phyloP scores from a whole-genome alignment of 2,113 vertebrate species.

The Petroica traversi region DNA sequence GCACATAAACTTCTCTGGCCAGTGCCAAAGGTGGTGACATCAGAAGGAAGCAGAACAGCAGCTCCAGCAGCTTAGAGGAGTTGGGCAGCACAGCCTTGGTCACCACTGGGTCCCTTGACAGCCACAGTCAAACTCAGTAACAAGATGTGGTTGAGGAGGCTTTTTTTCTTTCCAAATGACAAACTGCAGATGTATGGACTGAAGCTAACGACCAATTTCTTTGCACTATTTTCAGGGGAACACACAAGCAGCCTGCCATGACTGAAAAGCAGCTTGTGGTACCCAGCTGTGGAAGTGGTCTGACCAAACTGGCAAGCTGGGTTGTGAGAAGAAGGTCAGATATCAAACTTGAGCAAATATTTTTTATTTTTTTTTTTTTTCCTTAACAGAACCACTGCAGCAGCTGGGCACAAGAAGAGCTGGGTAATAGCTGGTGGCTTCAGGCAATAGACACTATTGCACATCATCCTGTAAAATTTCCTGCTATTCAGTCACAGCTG shows the following conservation, averaged over 20 bases:
- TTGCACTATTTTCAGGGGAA: neutral
- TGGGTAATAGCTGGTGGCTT: neutral
- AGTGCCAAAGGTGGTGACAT: neutral
- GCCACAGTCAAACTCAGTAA: neutral
- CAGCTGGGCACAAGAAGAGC: neutral
- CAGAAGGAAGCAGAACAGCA: neutral
- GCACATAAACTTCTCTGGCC: neutral
- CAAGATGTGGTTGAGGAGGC: neutral
- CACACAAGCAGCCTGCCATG: neutral
- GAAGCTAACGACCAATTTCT: neutral
- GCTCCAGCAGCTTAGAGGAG: neutral
- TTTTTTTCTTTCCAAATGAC: neutral
- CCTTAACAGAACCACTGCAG: neutral
- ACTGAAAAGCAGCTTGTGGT: neutral
- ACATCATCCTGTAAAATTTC: neutral
- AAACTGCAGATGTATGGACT: neutral
- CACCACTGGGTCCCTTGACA: neutral
- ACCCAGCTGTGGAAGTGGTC: neutral
- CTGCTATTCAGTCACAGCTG: neutral
- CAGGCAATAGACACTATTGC: neutral
- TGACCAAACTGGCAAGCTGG: neutral
- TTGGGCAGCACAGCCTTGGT: neutral
- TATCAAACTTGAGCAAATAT: neutral
- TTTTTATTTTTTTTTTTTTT: too few species aligned
- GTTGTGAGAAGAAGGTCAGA: neutral